Evolutionary conservation across 30 jellyfish, hydroid and myxozoan genomes (phyloP).

Genomic region (Turritopsis dohrnii): DNA sequence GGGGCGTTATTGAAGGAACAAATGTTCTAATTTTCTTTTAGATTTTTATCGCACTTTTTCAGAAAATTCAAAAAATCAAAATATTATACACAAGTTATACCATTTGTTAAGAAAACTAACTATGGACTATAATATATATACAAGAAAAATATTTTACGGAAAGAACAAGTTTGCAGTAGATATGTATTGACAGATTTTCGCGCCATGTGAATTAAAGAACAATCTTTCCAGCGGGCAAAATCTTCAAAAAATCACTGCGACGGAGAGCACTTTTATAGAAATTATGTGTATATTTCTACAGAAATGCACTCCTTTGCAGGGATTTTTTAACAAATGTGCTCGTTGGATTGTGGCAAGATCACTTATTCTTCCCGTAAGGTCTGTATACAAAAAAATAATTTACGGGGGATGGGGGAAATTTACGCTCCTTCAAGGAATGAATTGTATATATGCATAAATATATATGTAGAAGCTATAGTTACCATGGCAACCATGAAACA

Average conservation of each 20-base stretch:
- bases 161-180: neutral
- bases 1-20: neutral
- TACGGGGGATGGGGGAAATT: neutral
- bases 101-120: neutral
- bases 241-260: too few species aligned
- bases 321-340: too few species aligned
- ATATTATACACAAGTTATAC: neutral
- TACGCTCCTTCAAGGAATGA: neutral
- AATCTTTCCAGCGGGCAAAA: too few species aligned
- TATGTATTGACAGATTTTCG: neutral
- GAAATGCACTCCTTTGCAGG: too few species aligned
- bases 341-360: too few species aligned
- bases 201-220: too few species aligned
- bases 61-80: neutral
- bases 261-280: too few species aligned
- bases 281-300: too few species aligned
- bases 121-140: neutral
- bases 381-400: neutral
- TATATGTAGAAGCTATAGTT: neutral
- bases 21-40: neutral
- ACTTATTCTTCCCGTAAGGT: neutral
- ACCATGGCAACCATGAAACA: neutral
- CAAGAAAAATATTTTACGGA: neutral
- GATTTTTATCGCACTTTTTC: neutral
- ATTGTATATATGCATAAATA: neutral